Base-by-base conservation (phyloP, 2,797 vertebrate genomes). In the Oreonectes daqikongensis region DNA sequence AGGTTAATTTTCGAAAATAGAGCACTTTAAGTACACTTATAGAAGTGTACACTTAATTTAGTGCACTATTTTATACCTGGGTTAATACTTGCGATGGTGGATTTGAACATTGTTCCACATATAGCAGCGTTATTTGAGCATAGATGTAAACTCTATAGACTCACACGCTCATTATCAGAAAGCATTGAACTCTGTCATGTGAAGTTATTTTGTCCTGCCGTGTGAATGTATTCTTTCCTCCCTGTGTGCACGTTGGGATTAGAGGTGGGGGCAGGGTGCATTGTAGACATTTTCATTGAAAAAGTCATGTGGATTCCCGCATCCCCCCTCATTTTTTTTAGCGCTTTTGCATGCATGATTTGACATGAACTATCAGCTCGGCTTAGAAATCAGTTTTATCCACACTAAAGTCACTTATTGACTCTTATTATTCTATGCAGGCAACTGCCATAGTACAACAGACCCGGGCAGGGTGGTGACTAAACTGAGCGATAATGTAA, bases 271-370 rank as follows among this genome's bases (percentile, higher is more conserved):
- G 75, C 30, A 42, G 75, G 57, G 67, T 44, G 66, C 46, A 63
- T 77, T 77, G 75, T 77, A 76, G 26, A 67, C 26, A 15, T 50
- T 68, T 50, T 68, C 40, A 60, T 60, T 60, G 64, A 59, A 70
- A 50, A 70, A 70, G 75, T 77, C 67, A 77, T 63, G 57, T 77
- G 66, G 40, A 74, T 72, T 70, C 77, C 70, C 73, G 52, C 42
- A 52, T 73, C 63, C 30, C 53, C 70, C 63, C 65, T 32, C 26
- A 30, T 72, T 68, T 79, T 32, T 26, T 22, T n/a, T 26, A 69
- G 35, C 46, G 8, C 67, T 52, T 79, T 72, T 17, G 40, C 40
- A 72, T 79, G 69, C 64, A 42, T 67, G 69, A 59, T 73, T 72
- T 73, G 55, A 73, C 52, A 67, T 38, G 8, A 67, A 73, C 63